phyloP scores from a whole-genome alignment of 2,113 vertebrate species.

The Tragelaphus buxtoni region DNA sequence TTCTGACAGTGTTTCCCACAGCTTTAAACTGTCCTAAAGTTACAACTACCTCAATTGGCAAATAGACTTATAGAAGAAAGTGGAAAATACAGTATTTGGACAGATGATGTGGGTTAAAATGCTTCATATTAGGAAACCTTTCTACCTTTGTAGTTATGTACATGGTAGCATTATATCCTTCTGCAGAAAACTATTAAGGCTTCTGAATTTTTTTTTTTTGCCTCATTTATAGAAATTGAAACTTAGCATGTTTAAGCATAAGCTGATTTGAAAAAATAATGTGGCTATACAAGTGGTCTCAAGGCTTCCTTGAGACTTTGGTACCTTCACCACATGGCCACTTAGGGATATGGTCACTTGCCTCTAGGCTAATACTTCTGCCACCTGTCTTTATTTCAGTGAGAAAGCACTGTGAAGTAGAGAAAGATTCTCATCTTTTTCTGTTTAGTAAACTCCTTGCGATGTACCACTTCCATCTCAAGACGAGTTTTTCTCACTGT shows the following conservation, averaged over 20 bases:
- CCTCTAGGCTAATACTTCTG: not conserved
- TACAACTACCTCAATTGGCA: conserved; percentile 44
- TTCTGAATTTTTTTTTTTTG: conserved; percentile 21
- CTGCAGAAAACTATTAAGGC: not conserved
- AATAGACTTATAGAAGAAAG: not conserved
- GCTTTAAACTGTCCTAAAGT: conserved; percentile 6
- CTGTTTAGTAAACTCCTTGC: not conserved
- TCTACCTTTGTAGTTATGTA: conserved; percentile 9
- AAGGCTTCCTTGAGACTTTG: not conserved
- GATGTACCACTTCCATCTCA: not conserved
- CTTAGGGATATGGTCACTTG: not conserved
- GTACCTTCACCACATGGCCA: not conserved
- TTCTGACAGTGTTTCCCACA: not conserved
- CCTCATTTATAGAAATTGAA: conserved; percentile 9
- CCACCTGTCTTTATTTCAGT: not conserved
- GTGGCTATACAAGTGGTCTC: not conserved
- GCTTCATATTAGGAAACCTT: not conserved
- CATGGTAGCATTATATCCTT: not conserved
- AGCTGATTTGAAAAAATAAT: not conserved
- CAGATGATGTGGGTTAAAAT: not conserved
- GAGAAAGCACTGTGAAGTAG: not conserved
- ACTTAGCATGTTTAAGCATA: not conserved
- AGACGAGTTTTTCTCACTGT: not conserved
- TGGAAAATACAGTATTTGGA: not conserved
- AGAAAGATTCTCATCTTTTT: not conserved